Evolutionary conservation across 53 echinoderm and acorn worm species (phyloP).

Genomic region (Echinarachnius parma): DNA sequence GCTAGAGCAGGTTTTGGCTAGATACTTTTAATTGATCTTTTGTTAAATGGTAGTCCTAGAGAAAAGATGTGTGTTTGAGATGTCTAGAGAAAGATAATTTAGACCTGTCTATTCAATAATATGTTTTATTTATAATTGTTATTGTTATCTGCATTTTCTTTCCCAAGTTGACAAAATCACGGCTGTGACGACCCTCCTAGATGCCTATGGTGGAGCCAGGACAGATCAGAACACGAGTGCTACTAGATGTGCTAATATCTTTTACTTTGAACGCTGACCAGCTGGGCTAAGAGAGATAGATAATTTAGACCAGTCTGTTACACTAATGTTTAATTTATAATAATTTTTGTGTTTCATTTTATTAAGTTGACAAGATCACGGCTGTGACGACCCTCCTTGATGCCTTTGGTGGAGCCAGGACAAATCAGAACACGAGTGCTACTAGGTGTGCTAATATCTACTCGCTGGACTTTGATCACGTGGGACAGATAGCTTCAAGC

Average conservation of each 20-base stretch:
- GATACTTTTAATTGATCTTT: too few species aligned
- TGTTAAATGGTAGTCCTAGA: too few species aligned
- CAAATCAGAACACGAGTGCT: slow-evolving; percentile 83
- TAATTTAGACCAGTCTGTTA: too few species aligned
- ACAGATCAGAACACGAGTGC: slow-evolving; percentile 88
- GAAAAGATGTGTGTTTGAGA: too few species aligned
- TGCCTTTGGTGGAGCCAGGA: slow-evolving; percentile 86
- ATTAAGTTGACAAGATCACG: slow-evolving; percentile 80
- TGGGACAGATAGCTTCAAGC: slow-evolving; percentile 90
- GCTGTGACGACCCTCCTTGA: slow-evolving; percentile 79
- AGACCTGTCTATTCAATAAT: too few species aligned
- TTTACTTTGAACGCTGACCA: slow-evolving; percentile 91
- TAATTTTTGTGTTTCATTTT: too few species aligned
- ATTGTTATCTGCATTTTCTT: too few species aligned
- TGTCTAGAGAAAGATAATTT: too few species aligned
- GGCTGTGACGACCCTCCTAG: slow-evolving; percentile 74
- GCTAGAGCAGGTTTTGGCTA: too few species aligned
- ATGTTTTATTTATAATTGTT: too few species aligned
- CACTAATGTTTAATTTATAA: too few species aligned
- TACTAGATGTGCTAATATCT: slow-evolving; percentile 85
- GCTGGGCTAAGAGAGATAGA: too few species aligned
- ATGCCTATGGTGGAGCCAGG: slow-evolving; percentile 84
- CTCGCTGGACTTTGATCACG: slow-evolving; percentile 93
- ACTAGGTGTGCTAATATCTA: slow-evolving; percentile 88
- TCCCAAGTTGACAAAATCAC: slow-evolving; percentile 85